Evolutionary conservation across 2,797 vertebrate genomes (phyloP).

Genomic region (Betta splendens): DNA sequence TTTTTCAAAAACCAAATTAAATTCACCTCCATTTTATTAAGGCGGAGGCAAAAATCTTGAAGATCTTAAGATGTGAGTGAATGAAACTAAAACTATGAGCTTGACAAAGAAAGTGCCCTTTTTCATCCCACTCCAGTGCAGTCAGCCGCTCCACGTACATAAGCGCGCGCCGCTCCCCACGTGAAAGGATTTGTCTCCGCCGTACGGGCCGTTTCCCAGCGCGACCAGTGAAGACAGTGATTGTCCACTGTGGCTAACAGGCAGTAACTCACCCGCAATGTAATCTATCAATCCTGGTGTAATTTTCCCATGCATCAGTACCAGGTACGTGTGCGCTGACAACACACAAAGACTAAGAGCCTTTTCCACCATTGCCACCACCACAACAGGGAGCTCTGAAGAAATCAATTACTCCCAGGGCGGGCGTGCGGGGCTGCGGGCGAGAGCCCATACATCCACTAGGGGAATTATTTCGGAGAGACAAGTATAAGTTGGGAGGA

Average conservation of each 20-base stretch:
- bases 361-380: slow-evolving; percentile 34
- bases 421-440: slow-evolving; percentile 50
- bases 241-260: slow-evolving; percentile 25
- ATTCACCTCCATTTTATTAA: background rate
- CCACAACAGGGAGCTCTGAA: slow-evolving; percentile 54
- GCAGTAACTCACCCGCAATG: slow-evolving; percentile 15
- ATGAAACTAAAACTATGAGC: background rate
- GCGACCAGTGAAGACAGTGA: slow-evolving; percentile 23
- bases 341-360: slow-evolving; percentile 59
- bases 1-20: background rate
- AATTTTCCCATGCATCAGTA: slow-evolving; percentile 61
- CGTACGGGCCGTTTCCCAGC: slow-evolving; percentile 1
- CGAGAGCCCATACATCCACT: slow-evolving; percentile 64
- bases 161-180: slow-evolving; percentile 1
- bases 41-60: background rate
- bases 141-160: background rate
- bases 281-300: slow-evolving; percentile 55
- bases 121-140: background rate
- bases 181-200: slow-evolving; percentile 2
- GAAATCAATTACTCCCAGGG: slow-evolving; percentile 79
- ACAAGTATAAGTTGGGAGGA: slow-evolving; percentile 47
- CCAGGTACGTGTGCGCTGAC: slow-evolving; percentile 36
- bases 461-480: slow-evolving; percentile 63
- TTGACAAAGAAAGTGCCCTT: background rate
- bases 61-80: slow-evolving; percentile 5